These are phyloP conservation scores for Cylloceria caligata DNA, from an alignment of 2,888 invertebrate species.

Conservation along the genomic window DNA sequence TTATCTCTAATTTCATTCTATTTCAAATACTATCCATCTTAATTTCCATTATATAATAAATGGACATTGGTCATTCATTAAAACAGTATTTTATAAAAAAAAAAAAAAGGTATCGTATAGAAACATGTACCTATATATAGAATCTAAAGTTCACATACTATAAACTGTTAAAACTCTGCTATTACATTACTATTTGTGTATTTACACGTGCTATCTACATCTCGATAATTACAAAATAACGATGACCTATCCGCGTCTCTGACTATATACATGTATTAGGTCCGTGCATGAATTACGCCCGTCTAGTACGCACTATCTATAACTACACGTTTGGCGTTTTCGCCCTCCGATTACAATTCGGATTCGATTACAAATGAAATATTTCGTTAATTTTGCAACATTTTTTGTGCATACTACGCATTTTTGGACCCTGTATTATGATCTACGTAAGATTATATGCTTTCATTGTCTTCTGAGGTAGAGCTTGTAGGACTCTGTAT, in stretches of 20 bases:
- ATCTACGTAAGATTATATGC: conserved; percentile 47
- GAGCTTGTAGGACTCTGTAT: conserved; percentile 77
- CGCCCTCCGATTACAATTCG: conserved; percentile 13
- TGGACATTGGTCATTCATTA: conserved; percentile 4
- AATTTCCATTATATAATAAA: background rate
- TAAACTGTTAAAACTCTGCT: conserved; percentile 23
- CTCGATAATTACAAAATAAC: conserved; percentile 23
- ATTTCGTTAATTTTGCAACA: conserved; percentile 37
- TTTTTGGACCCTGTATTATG: conserved; percentile 31
- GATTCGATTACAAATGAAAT: conserved; percentile 48
- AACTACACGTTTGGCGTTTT: background rate
- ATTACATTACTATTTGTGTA: conserved; percentile 48
- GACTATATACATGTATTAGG: conserved; percentile 50
- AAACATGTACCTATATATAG: conserved; percentile 10
- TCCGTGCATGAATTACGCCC: background rate
- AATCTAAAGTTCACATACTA: background rate
- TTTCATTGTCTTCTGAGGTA: conserved; percentile 76
- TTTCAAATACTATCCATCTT: conserved; percentile 1
- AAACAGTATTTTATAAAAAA: conserved; percentile 16
- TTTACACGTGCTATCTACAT: conserved; percentile 49
- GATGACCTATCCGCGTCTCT: conserved; percentile 30
- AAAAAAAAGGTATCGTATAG: conserved; percentile 1
- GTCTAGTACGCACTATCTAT: background rate
- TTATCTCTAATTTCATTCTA: background rate
- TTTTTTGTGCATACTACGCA: conserved; percentile 21